Evolutionary conservation across 92 coral and sea anemone genomes (phyloP).

Genomic region (Montipora capitata): DNA sequence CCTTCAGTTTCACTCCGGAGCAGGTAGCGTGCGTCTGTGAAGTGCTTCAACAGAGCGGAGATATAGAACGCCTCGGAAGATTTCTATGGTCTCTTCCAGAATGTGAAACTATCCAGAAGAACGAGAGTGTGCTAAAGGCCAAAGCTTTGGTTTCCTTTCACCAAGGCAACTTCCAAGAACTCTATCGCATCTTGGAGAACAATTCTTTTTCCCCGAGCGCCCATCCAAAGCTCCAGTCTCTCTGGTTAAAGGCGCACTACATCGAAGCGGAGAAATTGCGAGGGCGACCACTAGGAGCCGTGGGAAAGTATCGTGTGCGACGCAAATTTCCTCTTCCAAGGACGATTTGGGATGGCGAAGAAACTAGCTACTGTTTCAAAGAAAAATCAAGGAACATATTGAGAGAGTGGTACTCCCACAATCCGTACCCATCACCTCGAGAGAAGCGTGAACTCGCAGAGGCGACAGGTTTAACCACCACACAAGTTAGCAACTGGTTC

Average conservation of each 20-base stretch:
- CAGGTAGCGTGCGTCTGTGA: constrained; percentile 99
- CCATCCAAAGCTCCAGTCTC: constrained; percentile 98
- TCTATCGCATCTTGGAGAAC: constrained; percentile 98
- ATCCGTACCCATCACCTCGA: constrained; percentile 99
- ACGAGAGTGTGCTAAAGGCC: constrained; percentile 99
- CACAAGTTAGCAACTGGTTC: constrained; percentile 99
- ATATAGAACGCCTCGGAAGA: constrained; percentile 98
- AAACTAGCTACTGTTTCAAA: constrained; percentile 99
- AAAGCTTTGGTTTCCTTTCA: constrained; percentile 98
- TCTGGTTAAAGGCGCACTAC: constrained; percentile 99
- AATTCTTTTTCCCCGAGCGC: constrained; percentile 94
- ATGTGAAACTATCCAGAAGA: constrained; percentile 98
- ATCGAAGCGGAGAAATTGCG: constrained; percentile 99
- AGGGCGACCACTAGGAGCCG: constrained; percentile 99
- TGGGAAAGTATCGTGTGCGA: constrained; percentile 99
- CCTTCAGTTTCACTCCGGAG: constrained; percentile 99
- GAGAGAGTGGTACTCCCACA: constrained; percentile 99
- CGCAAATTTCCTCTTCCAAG: constrained; percentile 99
- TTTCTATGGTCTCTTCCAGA: constrained; percentile 99
- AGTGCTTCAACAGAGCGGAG: constrained; percentile 99
- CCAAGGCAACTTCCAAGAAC: constrained; percentile 99
- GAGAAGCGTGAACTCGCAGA: constrained; percentile 99
- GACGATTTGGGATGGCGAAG: constrained; percentile 99
- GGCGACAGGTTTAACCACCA: constrained; percentile 98
- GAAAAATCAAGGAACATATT: constrained; percentile 98